Base-by-base conservation (phyloP, 2,797 vertebrate genomes). In the Dromococcyx pavoninus region DNA sequence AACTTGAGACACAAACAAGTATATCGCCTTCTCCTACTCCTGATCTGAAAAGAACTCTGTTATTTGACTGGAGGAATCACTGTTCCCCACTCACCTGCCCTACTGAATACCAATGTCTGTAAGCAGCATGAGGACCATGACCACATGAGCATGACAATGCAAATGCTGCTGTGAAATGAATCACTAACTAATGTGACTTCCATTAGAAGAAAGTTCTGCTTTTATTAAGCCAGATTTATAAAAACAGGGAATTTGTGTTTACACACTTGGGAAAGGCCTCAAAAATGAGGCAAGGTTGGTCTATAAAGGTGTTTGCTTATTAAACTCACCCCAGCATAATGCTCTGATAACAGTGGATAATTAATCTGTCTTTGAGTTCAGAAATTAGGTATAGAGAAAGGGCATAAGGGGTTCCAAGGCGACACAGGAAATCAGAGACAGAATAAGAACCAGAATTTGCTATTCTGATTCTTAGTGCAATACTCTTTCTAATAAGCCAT, bases 1-100 rank as follows among this genome's bases (percentile, higher is more conserved):
- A 94, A 93, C 69, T 43, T 32, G 67, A 88, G 90, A 93, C 33
- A 82, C 65, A 77, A 77, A 54, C 58, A 79, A 65, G n/a, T 8
- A 12, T 21, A 51, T 77, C 0, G 0, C 67, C 43, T 73, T 53
- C 67, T 84, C 72, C 85, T 88, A 9, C 82, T 91, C 37, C 44
- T 54, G 50, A 54, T 64, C 61, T 67, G n/a, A 43, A 33, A 79
- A 44, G 48, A 83, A 67, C 64, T 87, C 54, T 37, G 13, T 22
- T 17, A 10, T 32, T 22, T 80, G 58, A 6, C 74, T 82, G 60
- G 28, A 17, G 39, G 35, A 75, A 60, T 67, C 39, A 11, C 48
- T 73, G 35, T 3, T 79, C 41, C 61, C 80, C 54, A 33, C 30
- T 74, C 75, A 13, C 18, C 64, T 58, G 57, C 65, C 30, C 80